Percentiles rank a stretch among this genome's conserved stretches.
These are phyloP conservation scores for Malachius bipustulatus DNA, from an alignment of 2,888 invertebrate genomes.

Conservation along the genomic window DNA sequence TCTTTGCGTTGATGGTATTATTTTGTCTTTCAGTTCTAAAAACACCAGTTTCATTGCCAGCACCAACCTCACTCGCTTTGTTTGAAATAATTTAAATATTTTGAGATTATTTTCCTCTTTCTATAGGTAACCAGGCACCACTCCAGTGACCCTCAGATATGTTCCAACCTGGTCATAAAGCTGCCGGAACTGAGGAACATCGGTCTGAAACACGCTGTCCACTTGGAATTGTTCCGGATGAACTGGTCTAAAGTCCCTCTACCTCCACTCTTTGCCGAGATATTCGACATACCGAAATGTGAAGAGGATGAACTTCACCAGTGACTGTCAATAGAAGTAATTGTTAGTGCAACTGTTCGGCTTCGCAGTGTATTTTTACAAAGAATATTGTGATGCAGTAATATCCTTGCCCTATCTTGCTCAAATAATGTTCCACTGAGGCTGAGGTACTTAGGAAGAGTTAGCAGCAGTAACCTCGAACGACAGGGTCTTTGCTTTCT, in stretches of 20 bases:
- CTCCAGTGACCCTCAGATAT: constrained; percentile 46
- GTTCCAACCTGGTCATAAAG: constrained; percentile 44
- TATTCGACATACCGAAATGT: constrained; percentile 88
- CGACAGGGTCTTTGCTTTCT: constrained; percentile 28
- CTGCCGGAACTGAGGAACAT: constrained; percentile 70
- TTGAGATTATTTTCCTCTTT: too few species aligned
- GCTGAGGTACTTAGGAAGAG: constrained; percentile 22
- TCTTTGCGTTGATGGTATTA: too few species aligned
- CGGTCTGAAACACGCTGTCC: constrained; percentile 70
- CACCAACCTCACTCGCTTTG: too few species aligned
- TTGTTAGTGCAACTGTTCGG: constrained; percentile 17
- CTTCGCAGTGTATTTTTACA: constrained; percentile 16
- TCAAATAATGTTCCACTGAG: constrained; percentile 25
- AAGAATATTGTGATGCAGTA: constrained; percentile 18
- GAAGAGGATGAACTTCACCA: constrained; percentile 58
- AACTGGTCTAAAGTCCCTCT: constrained; percentile 76
- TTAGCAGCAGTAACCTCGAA: constrained; percentile 22
- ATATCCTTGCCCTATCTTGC: constrained; percentile 27
- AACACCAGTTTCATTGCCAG: too few species aligned
- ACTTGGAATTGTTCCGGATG: constrained; percentile 82
- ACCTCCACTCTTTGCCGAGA: constrained; percentile 90
- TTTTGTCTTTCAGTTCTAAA: too few species aligned
- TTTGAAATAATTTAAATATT: too few species aligned
- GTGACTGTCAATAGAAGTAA: constrained; percentile 24
- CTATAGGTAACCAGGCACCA: constrained; percentile 47